A percentile compares a stretch with the other conserved stretches of the same genome.
Conservation (phyloP, 2,888 invertebrate genomes). For the Loripinus fragilis region DNA sequence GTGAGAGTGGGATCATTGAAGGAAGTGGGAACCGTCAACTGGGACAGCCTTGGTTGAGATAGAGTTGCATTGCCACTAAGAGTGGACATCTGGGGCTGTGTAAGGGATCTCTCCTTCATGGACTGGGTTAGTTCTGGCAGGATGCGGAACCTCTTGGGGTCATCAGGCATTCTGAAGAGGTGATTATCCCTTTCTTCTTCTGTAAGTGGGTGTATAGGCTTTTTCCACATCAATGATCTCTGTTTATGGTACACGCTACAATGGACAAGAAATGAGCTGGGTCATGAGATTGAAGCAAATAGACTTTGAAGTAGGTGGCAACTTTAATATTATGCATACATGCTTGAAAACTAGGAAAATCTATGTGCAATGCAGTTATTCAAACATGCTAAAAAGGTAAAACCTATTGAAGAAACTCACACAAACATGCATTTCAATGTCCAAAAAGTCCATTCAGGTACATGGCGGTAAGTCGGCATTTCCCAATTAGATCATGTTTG, state of each 20-base stretch:
- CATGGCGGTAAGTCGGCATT: too few relatives aligned
- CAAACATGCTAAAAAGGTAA: too few relatives aligned
- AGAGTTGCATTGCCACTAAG: not conserved
- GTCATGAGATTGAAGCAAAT: too few relatives aligned
- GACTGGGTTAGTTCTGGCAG: conserved; percentile 41
- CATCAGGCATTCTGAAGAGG: conserved; percentile 73
- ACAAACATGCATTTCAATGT: too few relatives aligned
- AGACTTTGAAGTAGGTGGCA: too few relatives aligned
- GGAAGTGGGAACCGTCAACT: conserved; percentile 36
- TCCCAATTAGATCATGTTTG: too few relatives aligned
- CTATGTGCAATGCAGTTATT: too few relatives aligned
- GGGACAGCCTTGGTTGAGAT: conserved; percentile 28
- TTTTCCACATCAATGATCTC: conserved; percentile 65
- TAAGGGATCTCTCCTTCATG: conserved; percentile 46
- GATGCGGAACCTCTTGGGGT: conserved; percentile 57
- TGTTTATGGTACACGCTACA: conserved; percentile 78
- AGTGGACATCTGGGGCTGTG: conserved; percentile 47
- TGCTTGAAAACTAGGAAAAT: too few relatives aligned
- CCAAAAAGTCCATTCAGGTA: too few relatives aligned
- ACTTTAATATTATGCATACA: too few relatives aligned
- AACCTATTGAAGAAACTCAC: too few relatives aligned
- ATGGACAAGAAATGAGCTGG: too few relatives aligned
- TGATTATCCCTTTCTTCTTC: conserved; percentile 76
- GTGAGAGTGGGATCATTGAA: conserved; percentile 37
- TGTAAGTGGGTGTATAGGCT: conserved; percentile 68